Evolutionary conservation across 2,888 invertebrate genomes (phyloP), one percentile per base, ranked within the genome.

Genomic region (Crocallis elinguaria): DNA sequence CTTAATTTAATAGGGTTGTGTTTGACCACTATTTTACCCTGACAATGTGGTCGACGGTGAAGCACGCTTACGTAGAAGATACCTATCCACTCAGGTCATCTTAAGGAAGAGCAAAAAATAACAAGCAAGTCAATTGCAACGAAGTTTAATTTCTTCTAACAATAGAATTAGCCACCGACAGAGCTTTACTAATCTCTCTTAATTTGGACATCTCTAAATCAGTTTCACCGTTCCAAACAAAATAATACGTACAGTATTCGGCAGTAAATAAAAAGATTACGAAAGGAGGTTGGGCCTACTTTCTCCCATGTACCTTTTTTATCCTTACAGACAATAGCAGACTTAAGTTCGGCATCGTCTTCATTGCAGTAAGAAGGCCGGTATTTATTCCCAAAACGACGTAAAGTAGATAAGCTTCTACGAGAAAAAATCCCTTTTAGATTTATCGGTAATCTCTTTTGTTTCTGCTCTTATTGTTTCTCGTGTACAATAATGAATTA

Each of bases 381-480:
- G 83, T 80, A 84, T 82, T 83, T 86, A 84, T 84, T 81, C 80
- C 85, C 75, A 77, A 83, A 85, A 80, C 81, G 77, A 84, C 79
- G 79, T 73, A 84, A 86, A 86, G 82, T 73, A 84, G 83, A 82
- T 86, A 87, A 86, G 84, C 82, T 71, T 66, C 68, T 72, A 64
- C 73, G 73, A 79, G 82, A 77, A 86, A 86, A 86, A 86, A 78
- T 84, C 78, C 78, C 82, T 82, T 82, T 82, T 73, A 79, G 86
- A 82, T 86, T 85, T 82, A 83, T 79, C 73, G 74, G 82, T 86
- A 84, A 86, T 86, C 84, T 81, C 75, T 73, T 82, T 82, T 82
- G 79, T 82, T 77, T 81, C 81, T 78, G 78, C 76, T 82, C 85
- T 84, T 84, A 86, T 86, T 88, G 83, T 86, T 84, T 83, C 75